Evolutionary conservation across 2,113 vertebrate genomes (phyloP).

Genomic region (Rhabdornis inornatus): DNA sequence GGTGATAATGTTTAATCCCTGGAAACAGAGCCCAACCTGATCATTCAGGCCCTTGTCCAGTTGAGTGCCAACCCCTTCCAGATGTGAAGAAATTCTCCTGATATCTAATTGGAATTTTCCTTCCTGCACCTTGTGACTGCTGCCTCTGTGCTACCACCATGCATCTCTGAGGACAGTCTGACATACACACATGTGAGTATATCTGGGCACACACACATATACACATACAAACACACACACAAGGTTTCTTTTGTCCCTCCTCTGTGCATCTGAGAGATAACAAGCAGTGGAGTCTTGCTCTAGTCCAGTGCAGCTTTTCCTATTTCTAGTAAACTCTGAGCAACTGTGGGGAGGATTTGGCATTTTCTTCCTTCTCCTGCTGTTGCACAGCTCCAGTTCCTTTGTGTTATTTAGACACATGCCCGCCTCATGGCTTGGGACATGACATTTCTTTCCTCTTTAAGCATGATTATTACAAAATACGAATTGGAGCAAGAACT

Average conservation of each 20-base stretch:
- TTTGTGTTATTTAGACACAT: background rate
- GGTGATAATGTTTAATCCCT: background rate
- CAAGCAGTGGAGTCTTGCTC: background rate
- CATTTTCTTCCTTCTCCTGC: background rate
- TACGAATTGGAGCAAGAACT: background rate
- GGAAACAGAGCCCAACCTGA: background rate
- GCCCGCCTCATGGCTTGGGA: background rate
- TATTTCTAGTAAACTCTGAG: background rate
- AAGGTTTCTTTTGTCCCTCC: background rate
- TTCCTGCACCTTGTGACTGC: background rate
- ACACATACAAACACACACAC: background rate
- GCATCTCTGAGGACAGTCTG: background rate
- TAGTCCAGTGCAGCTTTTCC: background rate
- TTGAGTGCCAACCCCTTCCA: background rate
- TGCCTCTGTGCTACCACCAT: background rate
- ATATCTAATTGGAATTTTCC: background rate
- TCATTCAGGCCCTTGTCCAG: background rate
- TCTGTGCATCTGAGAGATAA: background rate
- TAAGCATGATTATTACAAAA: background rate
- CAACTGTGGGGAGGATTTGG: background rate
- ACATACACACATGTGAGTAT: accelerated
- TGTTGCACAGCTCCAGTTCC: background rate
- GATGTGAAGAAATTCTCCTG: background rate
- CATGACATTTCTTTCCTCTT: slow-evolving; percentile 5
- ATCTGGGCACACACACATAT: background rate